phyloP scores from a whole-genome alignment of 2,888 invertebrate species.

The Synanthedon myopaeformis region DNA sequence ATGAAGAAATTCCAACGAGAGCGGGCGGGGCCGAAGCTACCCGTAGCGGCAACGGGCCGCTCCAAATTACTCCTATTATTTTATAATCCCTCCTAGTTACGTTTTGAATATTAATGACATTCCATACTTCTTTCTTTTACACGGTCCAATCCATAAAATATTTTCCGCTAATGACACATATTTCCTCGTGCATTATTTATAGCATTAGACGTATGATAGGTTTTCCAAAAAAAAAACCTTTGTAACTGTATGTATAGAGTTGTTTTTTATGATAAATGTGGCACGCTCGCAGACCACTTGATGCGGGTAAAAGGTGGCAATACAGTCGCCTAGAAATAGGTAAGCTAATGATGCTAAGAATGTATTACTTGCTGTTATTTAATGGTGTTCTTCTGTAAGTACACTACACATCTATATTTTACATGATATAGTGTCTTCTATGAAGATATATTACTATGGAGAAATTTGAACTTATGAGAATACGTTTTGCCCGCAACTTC shows the following conservation, averaged over 20 bases:
- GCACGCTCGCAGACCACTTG: no score
- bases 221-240: no score
- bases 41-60: slow-evolving; percentile 27
- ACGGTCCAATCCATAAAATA: slow-evolving; percentile 44
- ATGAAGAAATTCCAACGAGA: slow-evolving; percentile 43
- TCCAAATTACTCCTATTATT: slow-evolving; percentile 69
- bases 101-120: slow-evolving; percentile 70
- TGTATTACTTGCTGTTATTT: no score
- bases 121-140: slow-evolving; percentile 48
- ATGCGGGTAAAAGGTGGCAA: slow-evolving; percentile 7
- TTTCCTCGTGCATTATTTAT: slow-evolving; percentile 17
- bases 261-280: no score
- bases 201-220: no score
- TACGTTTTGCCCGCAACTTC: no score
- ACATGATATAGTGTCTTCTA: no score
- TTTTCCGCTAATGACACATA: slow-evolving; percentile 44
- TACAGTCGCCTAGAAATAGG: slow-evolving; percentile 24
- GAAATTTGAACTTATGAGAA: no score
- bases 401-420: no score
- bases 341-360: slow-evolving; percentile 10
- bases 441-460: no score
- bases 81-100: slow-evolving; percentile 68
- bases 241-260: no score
- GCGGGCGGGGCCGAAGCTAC: background rate
- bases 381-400: background rate